Evolutionary conservation across 2,113 vertebrate genomes (phyloP).

Genomic region (Pterocles orientalis): DNA sequence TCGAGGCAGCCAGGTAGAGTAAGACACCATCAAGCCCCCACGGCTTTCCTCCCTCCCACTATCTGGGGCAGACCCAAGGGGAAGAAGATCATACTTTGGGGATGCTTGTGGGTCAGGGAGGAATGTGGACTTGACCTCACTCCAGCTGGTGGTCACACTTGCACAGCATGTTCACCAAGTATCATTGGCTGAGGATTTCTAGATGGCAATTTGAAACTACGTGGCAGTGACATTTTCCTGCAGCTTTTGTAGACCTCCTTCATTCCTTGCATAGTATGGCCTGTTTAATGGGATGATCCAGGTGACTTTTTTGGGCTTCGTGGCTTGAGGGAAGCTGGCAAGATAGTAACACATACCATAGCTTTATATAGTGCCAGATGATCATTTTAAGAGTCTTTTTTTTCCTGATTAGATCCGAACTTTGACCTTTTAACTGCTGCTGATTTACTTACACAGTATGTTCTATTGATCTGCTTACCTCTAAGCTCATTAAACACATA

Average conservation of each 20-base stretch:
- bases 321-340: background rate
- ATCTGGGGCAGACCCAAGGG: background rate
- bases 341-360: background rate
- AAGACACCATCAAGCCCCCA: accelerated
- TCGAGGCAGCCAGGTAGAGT: background rate
- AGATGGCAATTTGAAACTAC: background rate
- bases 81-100: background rate
- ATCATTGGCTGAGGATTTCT: background rate
- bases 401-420: constrained; percentile 1
- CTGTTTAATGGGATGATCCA: background rate
- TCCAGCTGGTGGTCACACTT: background rate
- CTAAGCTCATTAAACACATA: constrained; percentile 41
- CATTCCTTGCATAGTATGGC: background rate
- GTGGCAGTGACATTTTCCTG: background rate
- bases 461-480: constrained; percentile 42
- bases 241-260: background rate
- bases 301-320: background rate
- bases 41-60: accelerated
- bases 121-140: background rate
- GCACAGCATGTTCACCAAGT: accelerated
- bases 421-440: constrained; percentile 46
- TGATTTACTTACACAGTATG: constrained; percentile 21
- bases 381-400: background rate
- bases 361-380: background rate
- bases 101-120: background rate